Evolutionary conservation across 2,888 invertebrate genomes (phyloP).

Genomic region (Deilephila elpenor): DNA sequence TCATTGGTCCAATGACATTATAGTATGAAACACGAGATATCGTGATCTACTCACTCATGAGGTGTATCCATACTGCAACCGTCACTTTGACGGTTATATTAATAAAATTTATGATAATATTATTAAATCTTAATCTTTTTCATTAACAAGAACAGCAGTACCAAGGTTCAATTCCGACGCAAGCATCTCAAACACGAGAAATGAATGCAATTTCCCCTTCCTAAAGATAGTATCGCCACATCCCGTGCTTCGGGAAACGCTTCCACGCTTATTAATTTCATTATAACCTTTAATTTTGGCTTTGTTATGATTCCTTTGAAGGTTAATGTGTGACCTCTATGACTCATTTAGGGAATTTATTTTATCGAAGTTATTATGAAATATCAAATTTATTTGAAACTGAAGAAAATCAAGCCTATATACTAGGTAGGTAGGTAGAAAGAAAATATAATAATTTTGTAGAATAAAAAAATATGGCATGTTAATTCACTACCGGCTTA

Average conservation of each 20-base stretch:
- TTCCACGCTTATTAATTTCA: conserved; percentile 15
- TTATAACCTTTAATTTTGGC: conserved; percentile 27
- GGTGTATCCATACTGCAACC: too few species aligned
- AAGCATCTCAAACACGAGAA: conserved; percentile 15
- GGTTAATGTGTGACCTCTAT: conserved; percentile 8
- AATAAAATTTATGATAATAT: too few species aligned
- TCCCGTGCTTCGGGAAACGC: conserved; percentile 24
- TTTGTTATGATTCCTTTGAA: conserved; percentile 29
- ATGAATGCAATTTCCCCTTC: conserved; percentile 31
- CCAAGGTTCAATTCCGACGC: conserved; percentile 17
- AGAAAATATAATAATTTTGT: too few species aligned
- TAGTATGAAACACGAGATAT: too few species aligned
- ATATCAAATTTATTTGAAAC: neutral
- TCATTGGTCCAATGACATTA: too few species aligned
- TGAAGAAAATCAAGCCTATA: too few species aligned
- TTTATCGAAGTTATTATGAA: too few species aligned
- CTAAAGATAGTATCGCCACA: conserved; percentile 32
- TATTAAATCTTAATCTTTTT: neutral
- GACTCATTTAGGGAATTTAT: neutral
- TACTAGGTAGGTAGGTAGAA: too few species aligned
- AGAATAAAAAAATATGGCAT: too few species aligned
- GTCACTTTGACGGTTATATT: too few species aligned
- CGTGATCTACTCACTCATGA: too few species aligned
- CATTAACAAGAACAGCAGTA: neutral
- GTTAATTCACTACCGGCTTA: too few species aligned